phyloP scores from a whole-genome alignment of 1,140 invertebrate species.

The Drosophila pruinosa region DNA sequence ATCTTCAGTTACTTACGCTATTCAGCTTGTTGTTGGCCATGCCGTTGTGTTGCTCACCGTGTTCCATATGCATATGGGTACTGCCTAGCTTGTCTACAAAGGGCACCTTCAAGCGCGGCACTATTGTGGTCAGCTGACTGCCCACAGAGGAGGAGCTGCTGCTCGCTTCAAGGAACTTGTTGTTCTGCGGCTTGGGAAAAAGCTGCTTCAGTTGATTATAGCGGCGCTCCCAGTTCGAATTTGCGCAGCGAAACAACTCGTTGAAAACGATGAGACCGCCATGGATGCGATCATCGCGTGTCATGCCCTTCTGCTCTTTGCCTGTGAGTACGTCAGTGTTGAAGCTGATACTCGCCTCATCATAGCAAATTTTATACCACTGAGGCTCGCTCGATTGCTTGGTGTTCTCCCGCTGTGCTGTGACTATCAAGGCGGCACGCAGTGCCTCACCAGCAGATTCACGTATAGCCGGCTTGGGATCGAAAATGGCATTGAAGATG shows the following conservation, averaged over 20 bases:
- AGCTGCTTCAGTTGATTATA: slow-evolving; percentile 87
- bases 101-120: slow-evolving; percentile 82
- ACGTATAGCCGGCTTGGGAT: slow-evolving; percentile 95
- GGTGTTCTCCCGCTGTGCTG: slow-evolving; percentile 95
- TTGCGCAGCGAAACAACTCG: slow-evolving; percentile 96
- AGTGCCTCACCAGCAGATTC: slow-evolving; percentile 96
- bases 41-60: slow-evolving; percentile 65
- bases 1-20: slow-evolving; percentile 57
- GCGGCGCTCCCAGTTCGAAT: slow-evolving; percentile 93
- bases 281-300: slow-evolving; percentile 95
- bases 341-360: slow-evolving; percentile 93
- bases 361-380: slow-evolving; percentile 96
- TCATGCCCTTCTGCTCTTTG: slow-evolving; percentile 89
- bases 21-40: slow-evolving; percentile 57
- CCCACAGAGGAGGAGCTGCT: slow-evolving; percentile 25
- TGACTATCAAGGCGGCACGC: slow-evolving; percentile 95
- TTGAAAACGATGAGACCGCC: slow-evolving; percentile 97
- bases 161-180: slow-evolving; percentile 67
- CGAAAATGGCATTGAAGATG: slow-evolving; percentile 96
- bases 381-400: slow-evolving; percentile 94
- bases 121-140: slow-evolving; percentile 71
- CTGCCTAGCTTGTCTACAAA: slow-evolving; percentile 76
- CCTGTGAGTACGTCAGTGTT: slow-evolving; percentile 86
- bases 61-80: slow-evolving; percentile 60
- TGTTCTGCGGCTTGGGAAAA: slow-evolving; percentile 81